phyloP scores from a whole-genome alignment of 2,888 invertebrate species.

The Thelaira solivaga region DNA sequence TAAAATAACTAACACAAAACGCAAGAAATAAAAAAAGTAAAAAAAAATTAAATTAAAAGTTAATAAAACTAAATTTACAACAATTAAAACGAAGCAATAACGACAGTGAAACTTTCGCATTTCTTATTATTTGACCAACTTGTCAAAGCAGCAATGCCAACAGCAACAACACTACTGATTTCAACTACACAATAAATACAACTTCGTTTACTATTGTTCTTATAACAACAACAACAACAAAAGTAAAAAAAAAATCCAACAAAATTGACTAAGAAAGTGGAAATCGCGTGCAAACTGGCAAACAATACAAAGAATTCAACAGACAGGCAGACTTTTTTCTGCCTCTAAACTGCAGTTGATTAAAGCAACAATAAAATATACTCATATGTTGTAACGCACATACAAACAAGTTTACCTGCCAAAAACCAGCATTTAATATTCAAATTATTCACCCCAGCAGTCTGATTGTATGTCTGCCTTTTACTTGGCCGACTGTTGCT shows the following conservation, averaged over 20 bases:
- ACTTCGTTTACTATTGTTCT: neutral
- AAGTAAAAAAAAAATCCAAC: too few relatives aligned
- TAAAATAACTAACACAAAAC: too few relatives aligned
- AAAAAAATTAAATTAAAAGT: neutral
- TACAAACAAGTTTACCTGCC: conserved; percentile 18
- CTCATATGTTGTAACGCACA: neutral
- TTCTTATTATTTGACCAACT: neutral
- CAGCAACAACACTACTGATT: conserved; percentile 12
- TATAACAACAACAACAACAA: neutral
- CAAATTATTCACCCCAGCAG: neutral
- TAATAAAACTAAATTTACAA: neutral
- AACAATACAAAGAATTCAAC: conserved; percentile 4
- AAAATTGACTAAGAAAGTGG: neutral
- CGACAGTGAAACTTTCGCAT: conserved; percentile 11
- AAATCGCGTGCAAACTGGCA: conserved; percentile 39
- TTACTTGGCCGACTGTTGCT: conserved; percentile 43
- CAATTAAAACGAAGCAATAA: neutral
- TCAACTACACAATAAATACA: neutral
- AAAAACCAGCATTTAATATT: conserved; percentile 15
- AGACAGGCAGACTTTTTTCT: conserved; percentile 15
- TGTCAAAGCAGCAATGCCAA: neutral
- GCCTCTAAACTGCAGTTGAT: conserved; percentile 31
- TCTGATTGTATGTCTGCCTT: neutral
- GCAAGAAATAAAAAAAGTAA: neutral
- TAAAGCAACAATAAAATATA: conserved; percentile 10